These are phyloP conservation scores for Capreolus pygargus DNA, from an alignment of 2,113 vertebrate genomes.

Conservation along the genomic window DNA sequence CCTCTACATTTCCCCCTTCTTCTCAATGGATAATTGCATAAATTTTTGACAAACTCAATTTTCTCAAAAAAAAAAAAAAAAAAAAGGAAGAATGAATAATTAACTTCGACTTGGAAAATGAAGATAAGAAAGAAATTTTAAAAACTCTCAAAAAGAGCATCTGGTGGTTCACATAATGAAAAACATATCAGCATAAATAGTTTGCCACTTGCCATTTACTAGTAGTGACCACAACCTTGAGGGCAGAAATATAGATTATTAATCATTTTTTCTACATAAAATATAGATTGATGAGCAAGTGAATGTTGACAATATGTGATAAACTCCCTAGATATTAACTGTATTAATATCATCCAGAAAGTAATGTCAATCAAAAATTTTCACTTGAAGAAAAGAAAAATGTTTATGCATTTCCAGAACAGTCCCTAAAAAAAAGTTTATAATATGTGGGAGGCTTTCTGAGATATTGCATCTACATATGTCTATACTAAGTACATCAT, in stretches of 20 bases:
- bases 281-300: not conserved
- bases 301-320: not conserved
- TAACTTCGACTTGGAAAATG: not conserved
- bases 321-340: not conserved
- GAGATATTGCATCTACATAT: not conserved
- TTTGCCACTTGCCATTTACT: not conserved
- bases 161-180: not conserved
- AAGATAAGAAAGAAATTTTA: not conserved
- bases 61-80: not conserved
- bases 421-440: not conserved
- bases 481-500: not conserved
- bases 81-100: not conserved
- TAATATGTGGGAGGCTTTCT: not conserved
- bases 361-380: not conserved
- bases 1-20: fast-evolving
- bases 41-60: not conserved
- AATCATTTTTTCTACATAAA: not conserved
- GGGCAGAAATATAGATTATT: not conserved
- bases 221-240: not conserved
- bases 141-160: not conserved
- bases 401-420: not conserved
- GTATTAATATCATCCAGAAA: not conserved
- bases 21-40: not conserved
- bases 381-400: not conserved
- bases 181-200: not conserved